Base-by-base conservation (phyloP, 2,797 vertebrate genomes). In the Tiaroga cobitis region DNA sequence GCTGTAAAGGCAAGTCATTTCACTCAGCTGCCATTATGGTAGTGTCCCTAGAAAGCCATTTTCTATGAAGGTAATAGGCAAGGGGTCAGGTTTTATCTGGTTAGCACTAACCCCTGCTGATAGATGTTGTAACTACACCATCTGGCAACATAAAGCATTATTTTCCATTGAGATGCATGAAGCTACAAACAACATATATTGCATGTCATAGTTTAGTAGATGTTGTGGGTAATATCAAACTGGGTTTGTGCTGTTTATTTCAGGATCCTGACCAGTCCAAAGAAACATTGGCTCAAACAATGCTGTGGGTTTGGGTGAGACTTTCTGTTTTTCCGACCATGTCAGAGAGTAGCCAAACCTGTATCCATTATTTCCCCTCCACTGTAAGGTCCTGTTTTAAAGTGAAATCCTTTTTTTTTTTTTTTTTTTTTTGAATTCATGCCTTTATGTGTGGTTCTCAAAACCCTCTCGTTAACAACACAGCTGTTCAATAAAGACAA, bases 401-500 rank as follows among this genome's bases (percentile, higher is more conserved):
- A 72, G 34, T 43, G 7, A 68, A 37, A 77, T 69, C 1, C 2
- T 74, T 18, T 18, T 78, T 34, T 61, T 39, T 16, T 74, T 18
- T 18, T 78, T 34, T 61, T 39, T 16, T 69, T 16, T 34, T 19
- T 37, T 49, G 18, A 69, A 59, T 79, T 19, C 37, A 49, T 84
- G 51, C 26, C 39, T 84, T 79, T 24, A 41, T 39, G 83, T 39
- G 83, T 74, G 54, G 29, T 73, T 73, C 51, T 73, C 54, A 56
- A 85, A 80, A 49, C 13, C 51, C 29, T 26, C 85, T 73, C 16
- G 73, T 86, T 76, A 73, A 34, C 76, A 74, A 32, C 41, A 39
- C 81, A 76, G 81, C 70, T 72, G 79, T 74, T 43, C 77, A 49
- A 59, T 79, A 82, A 80, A 74, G 26, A 79, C 16, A 29, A 61